Conservation (phyloP, 2,797 vertebrate species). For the Xenops minutus region DNA sequence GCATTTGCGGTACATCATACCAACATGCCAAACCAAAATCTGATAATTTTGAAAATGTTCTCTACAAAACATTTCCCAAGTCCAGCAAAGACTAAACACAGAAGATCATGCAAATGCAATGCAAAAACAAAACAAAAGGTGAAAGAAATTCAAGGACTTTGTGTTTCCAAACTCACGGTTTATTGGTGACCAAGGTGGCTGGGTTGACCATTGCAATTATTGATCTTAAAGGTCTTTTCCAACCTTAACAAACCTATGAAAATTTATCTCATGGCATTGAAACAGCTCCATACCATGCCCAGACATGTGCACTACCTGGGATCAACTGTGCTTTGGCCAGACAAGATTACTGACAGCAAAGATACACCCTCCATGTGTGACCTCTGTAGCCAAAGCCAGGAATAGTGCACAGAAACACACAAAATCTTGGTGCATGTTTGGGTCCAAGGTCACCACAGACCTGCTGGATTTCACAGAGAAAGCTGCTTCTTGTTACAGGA, state of each 20-base stretch:
- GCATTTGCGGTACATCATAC: accelerated
- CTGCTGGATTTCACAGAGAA: neutral
- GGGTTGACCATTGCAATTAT: neutral
- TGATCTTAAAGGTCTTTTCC: neutral
- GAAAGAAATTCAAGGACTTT: neutral
- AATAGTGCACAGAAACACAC: neutral
- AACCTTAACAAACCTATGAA: neutral
- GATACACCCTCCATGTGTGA: accelerated
- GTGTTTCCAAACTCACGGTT: neutral
- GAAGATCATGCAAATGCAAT: accelerated
- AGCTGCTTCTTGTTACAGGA: neutral
- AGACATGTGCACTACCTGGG: neutral
- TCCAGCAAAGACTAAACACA: neutral
- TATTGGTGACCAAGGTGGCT: neutral
- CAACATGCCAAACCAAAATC: neutral
- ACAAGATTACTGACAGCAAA: neutral
- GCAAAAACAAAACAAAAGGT: too few species aligned
- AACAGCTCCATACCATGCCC: neutral
- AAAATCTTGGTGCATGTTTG: neutral
- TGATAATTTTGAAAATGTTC: neutral
- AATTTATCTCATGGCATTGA: neutral
- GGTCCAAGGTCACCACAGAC: neutral
- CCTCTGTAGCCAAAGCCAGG: neutral
- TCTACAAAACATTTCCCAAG: neutral
- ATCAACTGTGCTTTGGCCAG: neutral